Base-by-base conservation (phyloP, 2,797 vertebrate genomes). In the Typhlichthys eigenmanni region DNA sequence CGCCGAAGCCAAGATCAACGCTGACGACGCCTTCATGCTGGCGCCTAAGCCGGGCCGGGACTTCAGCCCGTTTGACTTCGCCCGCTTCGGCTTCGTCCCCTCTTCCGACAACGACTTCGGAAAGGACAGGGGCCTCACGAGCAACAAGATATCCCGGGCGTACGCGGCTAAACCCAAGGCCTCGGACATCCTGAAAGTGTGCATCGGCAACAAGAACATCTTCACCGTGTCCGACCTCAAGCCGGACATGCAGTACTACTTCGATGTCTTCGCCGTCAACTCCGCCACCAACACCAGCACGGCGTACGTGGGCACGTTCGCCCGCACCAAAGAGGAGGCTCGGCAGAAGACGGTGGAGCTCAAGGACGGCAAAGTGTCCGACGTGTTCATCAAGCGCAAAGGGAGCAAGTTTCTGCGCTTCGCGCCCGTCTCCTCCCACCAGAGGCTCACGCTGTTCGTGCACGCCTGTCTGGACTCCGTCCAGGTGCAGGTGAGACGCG, bases 11-110 rank as follows among this genome's bases (percentile, higher is more conserved):
- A 98, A 96, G 81, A 90, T 97, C 75, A 92, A 83, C 64, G 75
- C 78, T 0, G 98, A 98, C 0, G 97, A 98, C 0, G 84, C 91
- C 5, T 99, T 98, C 84, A 98, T 98, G 97, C 66, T 87, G 67
- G 96, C 93, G 2, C 98, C 97, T 0, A 97, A 97, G 45, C 96
- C 96, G 0, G 97, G 96, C 0, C 87, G 95, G 69, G 96, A 99
- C 89, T 99, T 99, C 69, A 98, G 94, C 81, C 97, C 95, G 0
- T 99, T 99, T 71, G 97, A 99, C 89, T 99, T 99, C 51, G 91
- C 94, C 55, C 96, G 97, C 79, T 99, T 99, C 57, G 98, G 98
- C 58, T 99, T 99, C 65, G 80, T 89, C 62, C 89, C 94, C 9
- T 89, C 24, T 29, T 4, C 91, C 0, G 94, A 95, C 53, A 91